Evolutionary conservation across 2,888 invertebrate species (phyloP).

Genomic region (Pyrochroa serraticornis): DNA sequence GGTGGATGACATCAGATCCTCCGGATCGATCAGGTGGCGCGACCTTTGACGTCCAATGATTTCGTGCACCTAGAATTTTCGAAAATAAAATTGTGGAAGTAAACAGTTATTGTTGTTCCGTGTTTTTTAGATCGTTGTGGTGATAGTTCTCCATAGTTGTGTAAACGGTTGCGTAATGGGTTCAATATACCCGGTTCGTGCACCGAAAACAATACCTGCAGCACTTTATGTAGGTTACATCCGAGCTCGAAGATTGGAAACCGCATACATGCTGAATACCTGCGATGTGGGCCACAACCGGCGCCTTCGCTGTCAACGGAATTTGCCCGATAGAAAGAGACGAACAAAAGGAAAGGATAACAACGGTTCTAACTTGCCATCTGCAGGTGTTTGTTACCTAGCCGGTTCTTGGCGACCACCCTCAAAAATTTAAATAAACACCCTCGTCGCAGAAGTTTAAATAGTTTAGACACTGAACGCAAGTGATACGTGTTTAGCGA

Average conservation of each 20-base stretch:
- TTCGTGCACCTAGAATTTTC: too few relatives aligned
- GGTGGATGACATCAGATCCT: slow-evolving; percentile 16
- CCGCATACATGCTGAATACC: neutral
- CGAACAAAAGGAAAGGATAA: too few relatives aligned
- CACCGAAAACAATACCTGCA: slow-evolving; percentile 17
- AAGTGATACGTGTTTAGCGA: too few relatives aligned
- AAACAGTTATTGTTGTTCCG: slow-evolving; percentile 16
- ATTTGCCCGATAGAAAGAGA: too few relatives aligned
- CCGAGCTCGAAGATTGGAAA: neutral
- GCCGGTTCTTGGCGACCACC: too few relatives aligned
- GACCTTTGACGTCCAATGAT: neutral
- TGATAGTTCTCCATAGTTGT: slow-evolving; percentile 5
- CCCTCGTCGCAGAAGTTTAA: too few relatives aligned
- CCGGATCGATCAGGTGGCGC: slow-evolving; percentile 15
- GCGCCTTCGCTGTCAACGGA: neutral
- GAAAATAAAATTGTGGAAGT: neutral
- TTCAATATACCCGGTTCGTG: slow-evolving; percentile 17
- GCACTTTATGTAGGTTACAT: slow-evolving; percentile 1
- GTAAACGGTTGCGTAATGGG: slow-evolving; percentile 15
- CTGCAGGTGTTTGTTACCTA: too few relatives aligned
- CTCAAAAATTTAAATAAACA: too few relatives aligned
- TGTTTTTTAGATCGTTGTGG: slow-evolving; percentile 6
- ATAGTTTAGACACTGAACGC: too few relatives aligned
- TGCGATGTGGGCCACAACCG: neutral
- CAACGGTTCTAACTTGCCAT: too few relatives aligned